A percentile compares a stretch with the other conserved stretches of the same genome.
phyloP scores from a whole-genome alignment of 2,888 invertebrate species.

The Leucophenga montana region DNA sequence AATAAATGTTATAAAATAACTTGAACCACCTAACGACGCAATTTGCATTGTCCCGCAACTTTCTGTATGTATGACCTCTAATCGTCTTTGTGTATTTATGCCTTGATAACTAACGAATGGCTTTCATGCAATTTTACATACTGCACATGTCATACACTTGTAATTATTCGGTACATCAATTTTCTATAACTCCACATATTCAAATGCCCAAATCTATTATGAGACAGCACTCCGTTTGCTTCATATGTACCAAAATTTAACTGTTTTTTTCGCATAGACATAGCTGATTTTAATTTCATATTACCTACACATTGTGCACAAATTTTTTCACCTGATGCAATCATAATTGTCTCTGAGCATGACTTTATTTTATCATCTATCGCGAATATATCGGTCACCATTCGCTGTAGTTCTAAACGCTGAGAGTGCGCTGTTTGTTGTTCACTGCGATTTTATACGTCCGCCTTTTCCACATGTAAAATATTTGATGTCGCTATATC shows the following conservation, averaged over 20 bases:
- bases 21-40: slow-evolving; percentile 23
- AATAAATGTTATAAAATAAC: slow-evolving; percentile 35
- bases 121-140: slow-evolving; percentile 28
- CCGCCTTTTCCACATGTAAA: slow-evolving; percentile 34
- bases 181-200: slow-evolving; percentile 32
- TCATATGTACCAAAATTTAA: neutral
- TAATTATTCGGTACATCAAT: slow-evolving; percentile 17
- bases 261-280: neutral
- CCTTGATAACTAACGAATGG: slow-evolving; percentile 20
- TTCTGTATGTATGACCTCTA: slow-evolving; percentile 35
- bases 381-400: slow-evolving; percentile 14
- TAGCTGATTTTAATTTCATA: slow-evolving; percentile 18
- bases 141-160: slow-evolving; percentile 2
- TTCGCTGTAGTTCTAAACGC: neutral
- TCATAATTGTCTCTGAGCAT: too few species aligned
- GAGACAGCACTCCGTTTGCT: slow-evolving; percentile 28
- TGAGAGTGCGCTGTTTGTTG: slow-evolving; percentile 9
- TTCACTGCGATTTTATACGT: slow-evolving; percentile 34
- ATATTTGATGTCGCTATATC: neutral
- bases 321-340: slow-evolving; percentile 32
- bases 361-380: slow-evolving; percentile 9
- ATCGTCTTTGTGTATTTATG: slow-evolving; percentile 13
- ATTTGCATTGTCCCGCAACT: slow-evolving; percentile 34
- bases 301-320: slow-evolving; percentile 21
- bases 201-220: slow-evolving; percentile 34